Conservation (phyloP, 1,140 invertebrate genomes). For the Drosophila rhopaloa region DNA sequence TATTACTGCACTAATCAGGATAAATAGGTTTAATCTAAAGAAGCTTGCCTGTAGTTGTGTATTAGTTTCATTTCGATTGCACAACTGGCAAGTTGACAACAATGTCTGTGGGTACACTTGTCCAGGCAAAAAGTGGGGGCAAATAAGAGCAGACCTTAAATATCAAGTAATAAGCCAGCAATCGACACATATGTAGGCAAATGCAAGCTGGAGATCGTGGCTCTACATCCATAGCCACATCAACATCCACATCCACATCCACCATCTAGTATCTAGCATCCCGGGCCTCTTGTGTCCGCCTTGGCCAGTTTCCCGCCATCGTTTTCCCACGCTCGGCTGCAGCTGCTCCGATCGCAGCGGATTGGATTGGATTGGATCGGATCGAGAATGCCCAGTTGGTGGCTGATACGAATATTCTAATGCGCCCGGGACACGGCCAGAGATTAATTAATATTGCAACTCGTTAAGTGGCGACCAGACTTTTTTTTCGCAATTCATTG, state of each 20-base stretch:
- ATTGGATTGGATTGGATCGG: slow-evolving; percentile 9
- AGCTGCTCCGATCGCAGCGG: slow-evolving; percentile 43
- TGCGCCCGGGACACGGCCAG: slow-evolving; percentile 44
- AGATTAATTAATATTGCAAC: slow-evolving; percentile 59
- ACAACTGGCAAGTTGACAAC: slow-evolving; percentile 25
- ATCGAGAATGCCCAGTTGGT: slow-evolving; percentile 52
- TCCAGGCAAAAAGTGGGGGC: neutral
- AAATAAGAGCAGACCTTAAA: slow-evolving; percentile 31
- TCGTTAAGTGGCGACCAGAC: slow-evolving; percentile 17
- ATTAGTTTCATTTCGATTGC: slow-evolving; percentile 31
- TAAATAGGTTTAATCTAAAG: neutral
- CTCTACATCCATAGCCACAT: slow-evolving; percentile 18
- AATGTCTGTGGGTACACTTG: slow-evolving; percentile 32
- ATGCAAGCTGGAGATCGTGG: slow-evolving; percentile 29
- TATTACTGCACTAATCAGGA: no score
- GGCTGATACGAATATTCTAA: slow-evolving; percentile 49
- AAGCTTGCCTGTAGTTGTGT: neutral
- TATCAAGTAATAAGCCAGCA: slow-evolving; percentile 37
- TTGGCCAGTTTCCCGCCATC: slow-evolving; percentile 41
- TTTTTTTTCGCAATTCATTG: slow-evolving; percentile 35
- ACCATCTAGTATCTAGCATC: slow-evolving; percentile 1
- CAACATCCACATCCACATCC: neutral
- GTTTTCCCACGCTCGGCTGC: slow-evolving; percentile 52
- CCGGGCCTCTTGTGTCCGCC: slow-evolving; percentile 26
- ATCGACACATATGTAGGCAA: slow-evolving; percentile 23